phyloP scores from a whole-genome alignment of 2,113 vertebrate genomes.

The Gopherus flavomarginatus region DNA sequence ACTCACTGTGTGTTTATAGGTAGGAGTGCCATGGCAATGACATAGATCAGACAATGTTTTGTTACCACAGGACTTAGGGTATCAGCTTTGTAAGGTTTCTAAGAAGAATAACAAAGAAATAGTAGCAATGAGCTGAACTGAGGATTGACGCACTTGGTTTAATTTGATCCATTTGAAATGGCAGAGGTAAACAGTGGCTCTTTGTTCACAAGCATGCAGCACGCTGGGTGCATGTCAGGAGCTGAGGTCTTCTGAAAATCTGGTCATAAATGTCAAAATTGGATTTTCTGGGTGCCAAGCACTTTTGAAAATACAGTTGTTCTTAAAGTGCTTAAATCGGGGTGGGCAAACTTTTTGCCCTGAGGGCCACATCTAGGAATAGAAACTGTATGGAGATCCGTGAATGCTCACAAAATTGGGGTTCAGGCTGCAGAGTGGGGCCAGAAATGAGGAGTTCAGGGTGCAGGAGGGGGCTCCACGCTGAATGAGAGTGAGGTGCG shows the following conservation, averaged over 20 bases:
- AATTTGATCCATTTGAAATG: neutral
- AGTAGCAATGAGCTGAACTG: neutral
- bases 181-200: neutral
- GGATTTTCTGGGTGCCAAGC: neutral
- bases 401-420: too few species aligned
- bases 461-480: too few species aligned
- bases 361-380: too few species aligned
- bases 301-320: neutral
- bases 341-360: too few species aligned
- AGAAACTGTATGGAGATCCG: too few species aligned
- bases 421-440: too few species aligned
- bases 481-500: too few species aligned
- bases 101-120: neutral
- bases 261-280: neutral
- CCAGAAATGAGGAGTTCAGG: too few species aligned
- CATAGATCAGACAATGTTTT: accelerated
- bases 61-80: neutral
- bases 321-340: neutral
- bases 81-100: neutral
- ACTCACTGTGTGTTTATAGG: neutral
- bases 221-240: neutral
- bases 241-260: neutral
- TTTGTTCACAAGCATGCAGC: neutral
- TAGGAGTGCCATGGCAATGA: accelerated
- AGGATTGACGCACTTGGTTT: neutral